Evolutionary conservation across 2,113 vertebrate species (phyloP), one percentile per base, ranked within the genome.

Genomic region (Dicentrarchus labrax): DNA sequence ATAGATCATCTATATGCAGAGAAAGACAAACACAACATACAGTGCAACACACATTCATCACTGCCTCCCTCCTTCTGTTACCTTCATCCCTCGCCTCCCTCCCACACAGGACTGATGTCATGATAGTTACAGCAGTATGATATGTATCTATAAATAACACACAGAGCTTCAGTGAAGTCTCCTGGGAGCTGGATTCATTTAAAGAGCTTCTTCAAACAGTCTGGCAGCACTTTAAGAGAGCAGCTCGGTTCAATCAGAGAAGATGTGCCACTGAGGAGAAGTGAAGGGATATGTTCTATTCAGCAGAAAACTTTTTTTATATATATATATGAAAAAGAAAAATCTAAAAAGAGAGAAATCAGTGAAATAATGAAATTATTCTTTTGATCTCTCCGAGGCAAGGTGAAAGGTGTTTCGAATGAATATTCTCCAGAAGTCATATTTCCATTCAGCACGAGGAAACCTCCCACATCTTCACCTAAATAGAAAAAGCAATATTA

Each of bases 111-210:
- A 1, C 41, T 2, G 83, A 69, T 82, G 74, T 68, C 77, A 47
- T 16, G 59, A 16, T 65, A 43, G 45, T 45, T 71, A 41, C 74
- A 80, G 80, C 79, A 2, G 0, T 12, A 30, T 36, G 75, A 88
- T 88, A 51, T 87, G 77, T 79, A 88, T 83, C 86, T 87, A 76
- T 76, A 82, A 84, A 90, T 84, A 86, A 68, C 83, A 47, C 69
- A 61, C 51, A 47, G n/a, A 60, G 79, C 64, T 78, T 47, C 76
- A 62, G 21, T 54, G 56, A 39, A 5, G 41, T 39, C 80, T 82
- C 76, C 59, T 5, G 81, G 76, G 84, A 85, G 74, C 61, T 51
- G 43, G 41, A 67, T 69, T 9, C 74, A 70, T 50, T 82, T 80
- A 86, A 76, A 72, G 48, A 82, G 72, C 56, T 21, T 73, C 76